Evolutionary conservation across 1,140 invertebrate genomes (phyloP), one percentile per base, ranked within the genome.

Genomic region (Tetramorium alpestre): DNA sequence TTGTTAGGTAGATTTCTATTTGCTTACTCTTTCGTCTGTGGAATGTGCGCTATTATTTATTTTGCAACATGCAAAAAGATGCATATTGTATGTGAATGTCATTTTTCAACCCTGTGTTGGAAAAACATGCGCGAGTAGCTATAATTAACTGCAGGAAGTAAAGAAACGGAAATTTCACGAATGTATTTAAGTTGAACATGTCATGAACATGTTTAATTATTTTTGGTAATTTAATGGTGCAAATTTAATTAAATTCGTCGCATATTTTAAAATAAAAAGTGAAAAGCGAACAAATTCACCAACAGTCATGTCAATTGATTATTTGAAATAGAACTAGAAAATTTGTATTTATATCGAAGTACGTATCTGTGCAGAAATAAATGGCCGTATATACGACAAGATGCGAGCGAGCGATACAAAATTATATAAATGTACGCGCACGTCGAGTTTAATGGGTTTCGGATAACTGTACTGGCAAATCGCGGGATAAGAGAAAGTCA

Each of bases 1-100:
- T 76, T 88, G 81, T 44, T 54, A 56, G 41, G 51, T 16, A 47
- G 89, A 87, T 90, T 90, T 90, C 89, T 90, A 90, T 90, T 90
- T 90, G 81, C 86, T 67, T 90, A 88, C 76, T 88, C 89, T 88
- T 90, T 90, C 89, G 56, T 78, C 73, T 49, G 8, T 47, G 64
- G 86, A 81, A 88, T 90, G 75, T 69, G 62, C 16, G 51, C 54
- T 49, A 75, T 85, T 67, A 67, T 22, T 87, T 76, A 54, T 60
- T 60, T 73, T 47, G 38, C 60, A 62, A 33, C 13, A 41, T 13
- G 13, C 5, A 62, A 56, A 51, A 58, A 73, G 22, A 47, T 60
- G 25, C 54, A 58, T 33, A 22, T 51, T 38, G 5, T 28, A 18
- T 38, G 7, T 22, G 69, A 84, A 10, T 22, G 41, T 49, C 8